Evolutionary conservation across 2,888 invertebrate genomes (phyloP).

Genomic region (Drosophila paranaensis): DNA sequence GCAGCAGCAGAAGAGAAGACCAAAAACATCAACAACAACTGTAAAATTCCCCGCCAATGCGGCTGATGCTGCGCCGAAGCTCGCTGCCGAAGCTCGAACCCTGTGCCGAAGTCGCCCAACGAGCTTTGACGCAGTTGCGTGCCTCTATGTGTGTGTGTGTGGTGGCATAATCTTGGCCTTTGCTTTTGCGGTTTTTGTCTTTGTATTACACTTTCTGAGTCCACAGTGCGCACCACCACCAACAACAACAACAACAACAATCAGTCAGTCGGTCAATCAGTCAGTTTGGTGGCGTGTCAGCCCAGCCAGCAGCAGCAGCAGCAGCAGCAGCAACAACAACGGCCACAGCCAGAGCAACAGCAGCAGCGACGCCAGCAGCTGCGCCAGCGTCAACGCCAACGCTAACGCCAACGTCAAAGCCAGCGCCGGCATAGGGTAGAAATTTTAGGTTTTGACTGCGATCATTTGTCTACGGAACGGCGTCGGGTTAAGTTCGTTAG

Average conservation of each 20-base stretch:
- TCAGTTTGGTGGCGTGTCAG: slow-evolving; percentile 49
- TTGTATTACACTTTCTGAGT: slow-evolving; percentile 49
- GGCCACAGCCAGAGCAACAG: slow-evolving; percentile 16
- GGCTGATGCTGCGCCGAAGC: slow-evolving; percentile 42
- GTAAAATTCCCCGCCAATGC: slow-evolving; percentile 24
- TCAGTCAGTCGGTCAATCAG: slow-evolving; percentile 67
- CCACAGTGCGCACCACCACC: slow-evolving; percentile 42
- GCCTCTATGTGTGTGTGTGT: slow-evolving; percentile 29
- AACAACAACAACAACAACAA: slow-evolving; percentile 34
- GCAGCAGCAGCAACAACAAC: slow-evolving; percentile 24
- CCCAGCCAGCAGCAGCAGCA: slow-evolving; percentile 32
- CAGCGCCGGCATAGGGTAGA: slow-evolving; percentile 72
- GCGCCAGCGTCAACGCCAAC: slow-evolving; percentile 18
- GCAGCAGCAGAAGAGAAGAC: background rate
- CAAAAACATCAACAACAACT: slow-evolving; percentile 9
- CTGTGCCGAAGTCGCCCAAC: slow-evolving; percentile 36
- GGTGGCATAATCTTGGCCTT: slow-evolving; percentile 80
- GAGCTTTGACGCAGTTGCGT: slow-evolving; percentile 42
- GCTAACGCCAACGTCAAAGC: slow-evolving; percentile 43
- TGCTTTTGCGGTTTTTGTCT: slow-evolving; percentile 57
- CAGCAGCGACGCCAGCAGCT: slow-evolving; percentile 19
- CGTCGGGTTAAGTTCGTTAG: slow-evolving; percentile 81
- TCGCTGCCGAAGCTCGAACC: slow-evolving; percentile 26
- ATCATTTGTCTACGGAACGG: slow-evolving; percentile 82
- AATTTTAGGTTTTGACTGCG: slow-evolving; percentile 73